These are phyloP conservation scores for Cotesia chilonis DNA, from an alignment of 1,140 invertebrate genomes.

Conservation along the genomic window DNA sequence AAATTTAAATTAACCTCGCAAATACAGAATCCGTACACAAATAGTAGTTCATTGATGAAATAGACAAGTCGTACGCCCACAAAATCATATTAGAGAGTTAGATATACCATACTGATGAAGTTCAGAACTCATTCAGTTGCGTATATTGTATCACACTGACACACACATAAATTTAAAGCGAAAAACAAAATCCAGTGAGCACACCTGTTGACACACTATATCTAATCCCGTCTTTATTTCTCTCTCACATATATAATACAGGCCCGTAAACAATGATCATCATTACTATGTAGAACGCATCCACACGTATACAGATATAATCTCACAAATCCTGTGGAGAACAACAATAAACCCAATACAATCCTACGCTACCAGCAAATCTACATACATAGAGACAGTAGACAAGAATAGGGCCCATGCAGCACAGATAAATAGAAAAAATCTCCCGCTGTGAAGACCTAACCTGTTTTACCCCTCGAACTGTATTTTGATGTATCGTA, in stretches of 20 bases:
- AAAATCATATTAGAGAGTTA: not conserved
- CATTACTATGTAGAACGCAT: not conserved
- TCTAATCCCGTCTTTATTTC: not conserved
- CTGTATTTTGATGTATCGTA: constrained; percentile 62
- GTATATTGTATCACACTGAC: too few relatives aligned
- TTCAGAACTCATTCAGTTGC: too few relatives aligned
- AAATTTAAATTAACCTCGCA: too few relatives aligned
- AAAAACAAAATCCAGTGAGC: not conserved
- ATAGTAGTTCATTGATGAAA: too few relatives aligned
- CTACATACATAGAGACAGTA: not conserved
- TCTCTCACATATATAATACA: not conserved
- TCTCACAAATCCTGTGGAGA: too few relatives aligned
- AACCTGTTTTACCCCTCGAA: constrained; percentile 56
- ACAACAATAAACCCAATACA: too few relatives aligned
- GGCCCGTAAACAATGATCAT: not conserved
- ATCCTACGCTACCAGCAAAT: too few relatives aligned
- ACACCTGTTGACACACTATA: constrained; percentile 12
- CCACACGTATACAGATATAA: not conserved
- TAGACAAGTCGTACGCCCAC: too few relatives aligned
- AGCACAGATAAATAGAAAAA: not conserved
- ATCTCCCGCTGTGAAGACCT: constrained; percentile 53
- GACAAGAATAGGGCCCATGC: not conserved
- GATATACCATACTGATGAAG: not conserved
- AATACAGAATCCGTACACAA: too few relatives aligned
- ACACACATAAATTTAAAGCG: too few relatives aligned